These are phyloP conservation scores for Ia io DNA, from an alignment of 2,113 vertebrate species.

Conservation along the genomic window DNA sequence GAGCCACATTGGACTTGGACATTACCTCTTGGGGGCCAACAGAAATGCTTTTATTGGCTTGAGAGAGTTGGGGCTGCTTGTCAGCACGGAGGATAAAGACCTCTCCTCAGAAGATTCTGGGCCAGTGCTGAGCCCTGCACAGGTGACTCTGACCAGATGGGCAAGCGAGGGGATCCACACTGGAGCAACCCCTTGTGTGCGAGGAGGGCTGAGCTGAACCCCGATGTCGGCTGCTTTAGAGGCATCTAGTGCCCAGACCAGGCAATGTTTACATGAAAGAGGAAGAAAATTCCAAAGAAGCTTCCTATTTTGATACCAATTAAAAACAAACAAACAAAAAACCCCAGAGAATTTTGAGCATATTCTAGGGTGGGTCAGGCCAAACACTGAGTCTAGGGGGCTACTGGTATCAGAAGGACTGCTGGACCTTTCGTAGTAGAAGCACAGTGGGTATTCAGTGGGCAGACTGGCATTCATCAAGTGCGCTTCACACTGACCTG, in stretches of 20 bases:
- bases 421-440: background rate
- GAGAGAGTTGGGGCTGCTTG: background rate
- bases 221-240: background rate
- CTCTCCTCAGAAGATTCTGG: background rate
- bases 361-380: background rate
- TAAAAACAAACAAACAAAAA: background rate
- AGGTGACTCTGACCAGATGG: conserved; percentile 25
- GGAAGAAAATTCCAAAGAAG: background rate
- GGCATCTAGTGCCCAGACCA: rapidly evolving
- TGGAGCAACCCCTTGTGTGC: background rate
- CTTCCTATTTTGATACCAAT: background rate
- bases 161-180: rapidly evolving
- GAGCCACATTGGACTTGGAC: conserved; percentile 47
- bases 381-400: background rate
- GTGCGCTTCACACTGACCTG: background rate
- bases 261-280: background rate
- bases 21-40: background rate
- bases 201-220: background rate
- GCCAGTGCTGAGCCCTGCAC: background rate
- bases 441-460: background rate
- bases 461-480: background rate
- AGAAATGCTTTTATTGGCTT: conserved; percentile 71
- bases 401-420: background rate
- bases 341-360: background rate
- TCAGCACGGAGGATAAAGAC: conserved; percentile 29